Evolutionary conservation across 1,140 invertebrate species (phyloP).

Genomic region (Aradophagus sp.): DNA sequence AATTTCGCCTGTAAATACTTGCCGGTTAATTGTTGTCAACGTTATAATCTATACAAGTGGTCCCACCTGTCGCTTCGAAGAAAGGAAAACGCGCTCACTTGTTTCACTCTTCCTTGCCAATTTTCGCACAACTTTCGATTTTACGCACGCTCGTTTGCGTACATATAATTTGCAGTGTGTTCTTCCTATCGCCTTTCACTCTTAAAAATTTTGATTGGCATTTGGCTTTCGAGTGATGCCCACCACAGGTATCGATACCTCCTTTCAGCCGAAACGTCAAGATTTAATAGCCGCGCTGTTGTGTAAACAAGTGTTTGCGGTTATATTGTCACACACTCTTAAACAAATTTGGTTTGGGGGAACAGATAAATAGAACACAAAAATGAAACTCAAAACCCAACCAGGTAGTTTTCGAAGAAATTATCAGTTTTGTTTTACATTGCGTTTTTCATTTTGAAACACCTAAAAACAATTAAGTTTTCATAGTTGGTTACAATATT

Average conservation of each 20-base stretch:
- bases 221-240: constrained; percentile 24
- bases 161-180: constrained; percentile 47
- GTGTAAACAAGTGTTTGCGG: constrained; percentile 14
- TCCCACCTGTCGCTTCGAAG: constrained; percentile 31
- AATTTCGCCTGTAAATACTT: constrained; percentile 34
- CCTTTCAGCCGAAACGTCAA: constrained; percentile 30
- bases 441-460: too few relatives aligned
- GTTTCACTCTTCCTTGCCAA: constrained; percentile 25
- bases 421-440: too few relatives aligned
- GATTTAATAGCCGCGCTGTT: constrained; percentile 18
- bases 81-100: constrained; percentile 36
- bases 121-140: constrained; percentile 52
- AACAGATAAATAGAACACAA: too few relatives aligned
- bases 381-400: too few relatives aligned
- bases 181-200: constrained; percentile 51
- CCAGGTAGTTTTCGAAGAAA: too few relatives aligned
- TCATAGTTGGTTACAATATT: too few relatives aligned
- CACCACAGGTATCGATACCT: constrained; percentile 34
- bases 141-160: constrained; percentile 37
- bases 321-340: not conserved
- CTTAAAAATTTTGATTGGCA: constrained; percentile 52
- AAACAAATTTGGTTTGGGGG: too few relatives aligned
- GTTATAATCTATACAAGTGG: constrained; percentile 27
- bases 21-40: constrained; percentile 46
- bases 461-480: too few relatives aligned